Percentiles rank a stretch among this genome's conserved stretches.
Conservation (phyloP, 1,140 invertebrate species). For the Chionoecetes opilio region DNA sequence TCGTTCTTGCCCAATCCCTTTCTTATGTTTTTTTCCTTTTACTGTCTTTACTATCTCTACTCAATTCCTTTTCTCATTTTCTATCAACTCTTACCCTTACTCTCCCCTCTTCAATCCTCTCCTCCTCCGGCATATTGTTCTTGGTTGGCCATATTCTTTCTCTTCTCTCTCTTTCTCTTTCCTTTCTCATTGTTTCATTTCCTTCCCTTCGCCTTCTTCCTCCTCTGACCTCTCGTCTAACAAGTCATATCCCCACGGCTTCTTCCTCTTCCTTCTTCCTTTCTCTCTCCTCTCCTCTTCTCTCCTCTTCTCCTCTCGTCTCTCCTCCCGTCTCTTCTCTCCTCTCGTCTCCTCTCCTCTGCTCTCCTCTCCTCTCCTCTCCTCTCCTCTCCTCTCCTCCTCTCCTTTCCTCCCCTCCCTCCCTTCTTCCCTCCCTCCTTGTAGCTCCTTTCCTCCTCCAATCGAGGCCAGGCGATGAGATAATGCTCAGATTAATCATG, state of each 20-base stretch:
- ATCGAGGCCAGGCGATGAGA: constrained; percentile 12
- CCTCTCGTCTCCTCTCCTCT: background rate
- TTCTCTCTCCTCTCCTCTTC: background rate
- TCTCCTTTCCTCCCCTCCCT: background rate
- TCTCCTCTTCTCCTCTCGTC: no score
- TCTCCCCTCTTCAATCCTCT: no score
- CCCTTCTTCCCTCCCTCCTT: background rate
- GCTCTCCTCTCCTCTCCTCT: background rate
- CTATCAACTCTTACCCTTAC: background rate
- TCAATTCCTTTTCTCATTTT: background rate
- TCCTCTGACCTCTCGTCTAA: background rate
- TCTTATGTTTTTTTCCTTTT: background rate
- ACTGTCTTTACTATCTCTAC: background rate
- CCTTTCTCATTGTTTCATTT: background rate
- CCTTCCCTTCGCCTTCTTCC: background rate
- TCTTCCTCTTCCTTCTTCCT: background rate
- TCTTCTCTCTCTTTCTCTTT: background rate
- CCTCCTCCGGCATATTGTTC: no score
- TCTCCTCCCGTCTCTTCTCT: background rate
- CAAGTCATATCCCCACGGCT: background rate
- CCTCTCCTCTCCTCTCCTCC: background rate
- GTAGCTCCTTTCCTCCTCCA: background rate
- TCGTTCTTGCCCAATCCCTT: background rate
- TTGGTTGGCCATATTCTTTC: background rate
- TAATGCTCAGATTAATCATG: constrained; percentile 21